Percentiles rank a stretch among this genome's conserved stretches.
Conservation (phyloP, 2,113 vertebrate species). For the Salminus brasiliensis region DNA sequence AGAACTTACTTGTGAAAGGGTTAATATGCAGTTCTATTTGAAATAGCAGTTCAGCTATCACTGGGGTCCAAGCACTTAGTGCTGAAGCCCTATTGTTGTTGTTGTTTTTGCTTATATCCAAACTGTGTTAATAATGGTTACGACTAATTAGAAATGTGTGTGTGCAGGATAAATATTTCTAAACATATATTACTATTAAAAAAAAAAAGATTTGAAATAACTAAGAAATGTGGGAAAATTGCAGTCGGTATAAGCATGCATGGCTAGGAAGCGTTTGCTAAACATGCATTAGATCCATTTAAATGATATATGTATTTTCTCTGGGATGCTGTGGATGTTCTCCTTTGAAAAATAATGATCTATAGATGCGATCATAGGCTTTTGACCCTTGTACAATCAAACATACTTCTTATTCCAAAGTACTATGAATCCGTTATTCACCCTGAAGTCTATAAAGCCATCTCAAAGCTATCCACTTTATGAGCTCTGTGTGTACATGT, state of each 20-base stretch:
- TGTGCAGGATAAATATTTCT: constrained; percentile 12
- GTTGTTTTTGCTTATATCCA: not conserved
- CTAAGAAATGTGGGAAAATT: not conserved
- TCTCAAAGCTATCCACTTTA: constrained; percentile 4
- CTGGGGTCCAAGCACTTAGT: too few species aligned
- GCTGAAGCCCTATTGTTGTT: too few species aligned
- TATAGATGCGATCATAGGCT: constrained; percentile 5
- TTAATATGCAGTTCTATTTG: not conserved
- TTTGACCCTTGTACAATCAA: constrained; percentile 12
- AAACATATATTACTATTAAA: constrained; percentile 23
- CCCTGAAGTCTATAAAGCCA: not conserved
- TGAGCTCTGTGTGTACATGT: constrained; percentile 5
- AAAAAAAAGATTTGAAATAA: constrained; percentile 25
- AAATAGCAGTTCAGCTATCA: constrained; percentile 5
- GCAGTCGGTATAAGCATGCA: not conserved
- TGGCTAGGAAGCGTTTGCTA: not conserved
- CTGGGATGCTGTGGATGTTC: not conserved
- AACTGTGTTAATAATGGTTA: not conserved
- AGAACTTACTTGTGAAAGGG: too few species aligned
- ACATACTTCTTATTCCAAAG: not conserved
- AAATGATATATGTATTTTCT: not conserved
- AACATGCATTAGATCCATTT: not conserved
- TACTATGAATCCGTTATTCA: not conserved
- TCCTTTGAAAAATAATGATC: not conserved
- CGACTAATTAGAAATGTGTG: constrained; percentile 3